Evolutionary conservation across 2,888 invertebrate genomes (phyloP), one percentile per base, ranked within the genome.

Genomic region (Gandaritis pyraliata): DNA sequence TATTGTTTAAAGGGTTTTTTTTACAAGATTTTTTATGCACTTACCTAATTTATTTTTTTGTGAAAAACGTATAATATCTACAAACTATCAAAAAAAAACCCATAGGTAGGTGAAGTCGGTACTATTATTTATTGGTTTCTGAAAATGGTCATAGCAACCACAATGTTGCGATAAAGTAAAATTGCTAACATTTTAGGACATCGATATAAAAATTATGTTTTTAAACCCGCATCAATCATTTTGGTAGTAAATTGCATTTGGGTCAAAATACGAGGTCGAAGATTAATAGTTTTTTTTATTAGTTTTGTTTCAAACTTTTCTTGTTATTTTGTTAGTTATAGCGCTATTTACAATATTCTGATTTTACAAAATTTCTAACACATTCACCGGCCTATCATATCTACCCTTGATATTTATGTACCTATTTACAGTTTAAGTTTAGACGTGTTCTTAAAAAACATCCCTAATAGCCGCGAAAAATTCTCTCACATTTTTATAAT

Each of bases 161-260:
- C 33, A 33, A 33, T 8, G 33, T 33, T 33, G 33, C 33, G 33
- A 33, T 33, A 7, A 7, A 30, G 30, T 10, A 33, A 33, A 33
- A 11, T 8, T 8, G 1, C 4, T 41, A 16, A 15, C 43, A 11
- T 43, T 41, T 41, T 11, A 43, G 52, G 30, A 2, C 43, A 52
- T 41, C 7, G 11, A n/a, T 11, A 41, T 39, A 43, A 53, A 53
- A 45, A 43, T 15, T 43, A 52, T 53, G 33, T 12, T 33, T 33
- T 18, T 23, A 29, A 36, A 16, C 53, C 53, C 53, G 53, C 53
- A 54, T 54, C 53, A 54, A 54, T 54, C 45, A 54, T 54, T 54
- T 46, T 36, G 53, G 33, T 36, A 18, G 23, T 46, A 54, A 53
- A 53, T 53, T 33, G 33, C 7, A 53, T 53, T 45, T 53, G 33